Conservation (phyloP, 2,888 invertebrate species). For the Beris chalybata region DNA sequence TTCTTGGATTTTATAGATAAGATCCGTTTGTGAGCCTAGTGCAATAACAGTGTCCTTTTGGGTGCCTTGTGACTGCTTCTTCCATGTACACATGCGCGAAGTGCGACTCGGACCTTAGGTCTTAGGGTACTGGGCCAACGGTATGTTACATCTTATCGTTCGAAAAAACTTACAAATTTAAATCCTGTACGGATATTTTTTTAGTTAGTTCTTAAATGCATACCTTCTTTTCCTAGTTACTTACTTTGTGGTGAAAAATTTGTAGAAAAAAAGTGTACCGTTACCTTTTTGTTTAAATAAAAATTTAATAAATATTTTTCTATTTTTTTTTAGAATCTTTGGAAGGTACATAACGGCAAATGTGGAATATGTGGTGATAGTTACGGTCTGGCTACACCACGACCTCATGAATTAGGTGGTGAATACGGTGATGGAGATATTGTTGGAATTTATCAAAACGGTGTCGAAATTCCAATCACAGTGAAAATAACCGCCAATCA, state of each 20-base stretch:
- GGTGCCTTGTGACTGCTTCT: too few relatives aligned
- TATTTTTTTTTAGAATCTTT: slow-evolving; percentile 51
- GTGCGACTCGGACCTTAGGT: too few relatives aligned
- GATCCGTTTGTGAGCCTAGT: background rate
- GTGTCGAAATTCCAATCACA: slow-evolving; percentile 46
- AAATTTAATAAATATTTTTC: background rate
- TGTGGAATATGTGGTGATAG: slow-evolving; percentile 64
- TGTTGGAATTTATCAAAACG: slow-evolving; percentile 52
- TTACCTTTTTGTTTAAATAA: too few relatives aligned
- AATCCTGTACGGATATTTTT: too few relatives aligned
- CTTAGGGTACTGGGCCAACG: too few relatives aligned
- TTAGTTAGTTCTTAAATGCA: too few relatives aligned
- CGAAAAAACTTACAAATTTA: too few relatives aligned
- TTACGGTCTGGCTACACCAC: slow-evolving; percentile 54
- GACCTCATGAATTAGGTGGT: slow-evolving; percentile 61
- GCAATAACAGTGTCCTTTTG: background rate
- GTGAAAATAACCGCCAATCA: slow-evolving; percentile 58
- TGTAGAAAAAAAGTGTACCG: too few relatives aligned
- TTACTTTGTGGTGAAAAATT: too few relatives aligned
- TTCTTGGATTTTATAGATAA: background rate
- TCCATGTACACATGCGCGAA: too few relatives aligned
- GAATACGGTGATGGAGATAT: slow-evolving; percentile 57
- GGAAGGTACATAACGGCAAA: slow-evolving; percentile 53
- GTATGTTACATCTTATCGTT: too few relatives aligned
- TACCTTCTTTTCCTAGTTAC: too few relatives aligned